phyloP scores from a whole-genome alignment of 2,888 invertebrate species.

The Drosophila demipolita region DNA sequence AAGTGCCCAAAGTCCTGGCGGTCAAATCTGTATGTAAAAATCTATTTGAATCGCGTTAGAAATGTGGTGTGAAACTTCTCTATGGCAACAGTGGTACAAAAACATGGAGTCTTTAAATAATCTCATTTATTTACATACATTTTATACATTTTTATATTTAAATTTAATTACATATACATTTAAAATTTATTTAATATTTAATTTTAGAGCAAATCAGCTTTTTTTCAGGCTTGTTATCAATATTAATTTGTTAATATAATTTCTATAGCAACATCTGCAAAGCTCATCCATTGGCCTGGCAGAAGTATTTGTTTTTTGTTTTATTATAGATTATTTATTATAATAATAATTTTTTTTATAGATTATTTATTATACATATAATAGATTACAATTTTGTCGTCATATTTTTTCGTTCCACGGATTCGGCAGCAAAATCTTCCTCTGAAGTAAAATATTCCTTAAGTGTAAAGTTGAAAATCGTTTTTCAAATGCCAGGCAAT shows the following conservation, averaged over 20 bases:
- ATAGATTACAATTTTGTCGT: neutral
- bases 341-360: no score
- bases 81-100: slow-evolving; percentile 34
- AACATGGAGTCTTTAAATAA: neutral
- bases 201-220: neutral
- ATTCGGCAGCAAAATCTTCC: neutral
- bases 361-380: no score
- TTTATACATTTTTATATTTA: neutral
- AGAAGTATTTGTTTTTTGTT: neutral
- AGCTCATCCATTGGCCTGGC: neutral
- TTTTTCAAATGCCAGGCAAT: neutral
- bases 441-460: neutral
- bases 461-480: neutral
- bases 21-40: slow-evolving; percentile 7
- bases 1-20: slow-evolving; percentile 41
- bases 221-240: neutral
- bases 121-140: neutral
- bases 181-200: neutral
- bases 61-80: slow-evolving; percentile 58
- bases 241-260: neutral
- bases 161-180: neutral
- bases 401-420: neutral
- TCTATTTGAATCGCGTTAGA: slow-evolving; percentile 64
- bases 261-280: neutral
- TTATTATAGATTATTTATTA: no score